Evolutionary conservation across 2,797 vertebrate genomes (phyloP), one percentile per base, ranked within the genome.

Genomic region (Chloroceryle amazona): DNA sequence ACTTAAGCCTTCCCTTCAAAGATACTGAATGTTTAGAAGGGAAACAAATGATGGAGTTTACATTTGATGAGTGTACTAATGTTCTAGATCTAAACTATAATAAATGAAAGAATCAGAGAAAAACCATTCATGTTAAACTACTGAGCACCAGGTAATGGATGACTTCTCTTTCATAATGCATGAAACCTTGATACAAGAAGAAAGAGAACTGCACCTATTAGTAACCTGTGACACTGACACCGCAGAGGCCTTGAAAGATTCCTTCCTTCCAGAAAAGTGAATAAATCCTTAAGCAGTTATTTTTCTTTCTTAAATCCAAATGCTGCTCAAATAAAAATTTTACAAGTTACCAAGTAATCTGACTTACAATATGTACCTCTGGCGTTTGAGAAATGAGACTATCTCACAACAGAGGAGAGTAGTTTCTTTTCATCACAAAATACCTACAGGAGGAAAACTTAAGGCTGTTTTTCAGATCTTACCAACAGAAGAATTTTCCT

Each of bases 1-100:
- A 73, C 51, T 91, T 76, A n/a, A 73, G 25, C 13, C 90, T 95
- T 85, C 57, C 37, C 63, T 94, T 95, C 62, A 84, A 88, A 91
- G 85, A 68, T 74, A 52, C 22, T 61, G 44, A 63, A 57, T 60
- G 25, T 73, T 90, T 74, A 74, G 80, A 93, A 91, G 89, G 46
- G 57, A 84, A 86, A 89, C 18, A 87, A 82, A 74, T 22, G 0
- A 39, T 70, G 26, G 20, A 37, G 58, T 84, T 90, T 83, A 44
- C 18, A 39, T 91, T 90, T 93, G 68, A 79, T 63, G 89, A 91
- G 35, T 54, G 33, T 52, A 19, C 28, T 61, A 57, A 74, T 61
- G 35, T 74, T 90, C 35, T 82, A 76, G 71, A 76, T 78, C 61
- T 81, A 81, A 73, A 29, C 15, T 51, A 25, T 16, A 54, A 68